Evolutionary conservation across 2,797 vertebrate genomes (phyloP).

Genomic region (Pitangus sulphuratus): DNA sequence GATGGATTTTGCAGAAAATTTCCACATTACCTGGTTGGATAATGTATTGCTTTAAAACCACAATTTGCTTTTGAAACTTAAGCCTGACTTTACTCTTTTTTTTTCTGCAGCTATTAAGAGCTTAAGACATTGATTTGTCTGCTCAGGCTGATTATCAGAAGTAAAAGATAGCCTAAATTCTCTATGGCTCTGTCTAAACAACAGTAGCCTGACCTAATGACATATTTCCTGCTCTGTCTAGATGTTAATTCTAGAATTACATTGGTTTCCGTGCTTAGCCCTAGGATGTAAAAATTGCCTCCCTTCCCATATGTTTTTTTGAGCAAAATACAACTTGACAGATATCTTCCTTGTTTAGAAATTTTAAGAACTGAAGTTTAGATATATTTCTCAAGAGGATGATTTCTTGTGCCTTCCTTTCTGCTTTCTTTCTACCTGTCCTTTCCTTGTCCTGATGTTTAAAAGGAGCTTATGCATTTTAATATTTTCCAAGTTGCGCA

Average conservation of each 20-base stretch:
- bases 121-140: constrained; percentile 13
- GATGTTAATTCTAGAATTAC: neutral
- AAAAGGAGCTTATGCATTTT: neutral
- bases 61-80: neutral
- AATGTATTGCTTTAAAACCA: neutral
- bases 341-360: neutral
- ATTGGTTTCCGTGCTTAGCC: neutral
- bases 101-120: neutral
- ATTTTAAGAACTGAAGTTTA: neutral
- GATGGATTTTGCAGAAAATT: neutral
- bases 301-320: neutral
- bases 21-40: neutral
- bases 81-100: neutral
- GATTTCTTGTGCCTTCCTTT: neutral
- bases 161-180: neutral
- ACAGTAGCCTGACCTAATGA: neutral
- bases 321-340: neutral
- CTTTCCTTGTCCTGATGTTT: neutral
- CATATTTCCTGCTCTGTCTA: neutral
- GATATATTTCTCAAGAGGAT: neutral
- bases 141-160: neutral
- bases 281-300: neutral
- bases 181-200: constrained; percentile 4
- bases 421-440: neutral
- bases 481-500: neutral